phyloP scores from a whole-genome alignment of 2,113 vertebrate species.

The Aplodontia rufa region DNA sequence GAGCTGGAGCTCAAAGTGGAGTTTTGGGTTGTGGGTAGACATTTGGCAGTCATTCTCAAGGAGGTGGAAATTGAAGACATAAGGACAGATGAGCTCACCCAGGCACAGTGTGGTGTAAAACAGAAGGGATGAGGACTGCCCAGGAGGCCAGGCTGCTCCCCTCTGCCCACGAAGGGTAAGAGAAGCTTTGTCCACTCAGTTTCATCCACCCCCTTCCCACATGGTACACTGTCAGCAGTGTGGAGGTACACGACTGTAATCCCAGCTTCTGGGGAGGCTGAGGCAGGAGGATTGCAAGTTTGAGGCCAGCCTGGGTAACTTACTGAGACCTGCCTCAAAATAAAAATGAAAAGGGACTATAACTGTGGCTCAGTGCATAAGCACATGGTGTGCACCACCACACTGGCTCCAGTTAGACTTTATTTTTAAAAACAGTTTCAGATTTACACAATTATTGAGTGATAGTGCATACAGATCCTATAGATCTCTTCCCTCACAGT shows the following conservation, averaged over 20 bases:
- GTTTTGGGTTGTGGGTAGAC: constrained; percentile 29
- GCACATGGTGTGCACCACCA: no score
- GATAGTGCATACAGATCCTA: not conserved
- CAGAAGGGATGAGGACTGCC: not conserved
- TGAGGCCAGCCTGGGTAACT: no score
- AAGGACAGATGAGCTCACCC: constrained; percentile 41
- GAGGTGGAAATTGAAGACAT: constrained; percentile 28
- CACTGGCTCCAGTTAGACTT: not conserved
- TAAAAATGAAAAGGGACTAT: no score
- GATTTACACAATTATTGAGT: not conserved
- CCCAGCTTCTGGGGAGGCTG: no score
- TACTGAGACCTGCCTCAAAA: no score
- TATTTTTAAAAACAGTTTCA: constrained; percentile 12
- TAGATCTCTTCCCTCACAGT: not conserved
- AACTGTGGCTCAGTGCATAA: no score
- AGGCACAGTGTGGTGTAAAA: not conserved
- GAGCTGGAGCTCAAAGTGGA: not conserved
- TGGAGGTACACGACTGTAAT: no score
- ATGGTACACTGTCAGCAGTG: no score
- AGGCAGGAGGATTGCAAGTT: no score
- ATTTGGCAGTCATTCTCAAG: not conserved
- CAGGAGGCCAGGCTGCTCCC: not conserved
- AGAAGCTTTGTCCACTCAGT: not conserved
- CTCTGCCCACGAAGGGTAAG: no score
- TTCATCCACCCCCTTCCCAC: not conserved